Base-by-base conservation (phyloP, 1,140 invertebrate species). In the Wiebesia pumilae region DNA sequence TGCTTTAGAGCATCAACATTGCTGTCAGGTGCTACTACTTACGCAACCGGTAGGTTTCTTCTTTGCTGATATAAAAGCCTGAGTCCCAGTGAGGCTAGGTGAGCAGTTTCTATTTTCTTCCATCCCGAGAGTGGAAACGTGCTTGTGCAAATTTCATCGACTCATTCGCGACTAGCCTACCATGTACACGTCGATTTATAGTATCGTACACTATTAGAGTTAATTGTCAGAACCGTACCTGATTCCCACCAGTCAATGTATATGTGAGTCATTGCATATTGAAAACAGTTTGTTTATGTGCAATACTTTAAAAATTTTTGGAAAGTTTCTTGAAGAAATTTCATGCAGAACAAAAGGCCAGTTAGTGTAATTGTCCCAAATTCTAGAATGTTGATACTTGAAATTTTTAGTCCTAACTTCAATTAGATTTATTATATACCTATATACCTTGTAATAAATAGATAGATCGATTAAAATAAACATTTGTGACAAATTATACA, bases 151-250 rank as follows among this genome's bases (percentile, higher is more conserved):
- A 92, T 92, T 91, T 92, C 90, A 91, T 91, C 90, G 88, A 62
- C 65, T 86, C 83, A 77, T 21, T 47, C 33, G 69, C 24, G 38
- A 35, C 9, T 16, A 16, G 33, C 35, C 88, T 85, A 87, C 84
- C 82, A 87, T 83, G 88, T 88, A 87, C 89, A 92, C 91, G 91
- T 91, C 92, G 92, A 93, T 93, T 93, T 93, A 93, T 93, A 93
- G 91, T 92, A 92, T 92, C 90, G 88, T 90, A 88, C 84, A 88
- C 92, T 89, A 93, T 93, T 93, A 93, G 91, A 91, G 91, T 93
- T 93, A 92, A 93, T 93, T 92, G 92, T 93, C 90, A 87, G 90
- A 90, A 85, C 89, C 89, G 81, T 82, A 80, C 73, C 81, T 85
- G 83, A 35, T 35, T 16, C 19, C 3, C 27, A n/a, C 6, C 35